These are phyloP conservation scores for Cranoglanis bouderius DNA, from an alignment of 2,113 vertebrate genomes.

Conservation along the genomic window DNA sequence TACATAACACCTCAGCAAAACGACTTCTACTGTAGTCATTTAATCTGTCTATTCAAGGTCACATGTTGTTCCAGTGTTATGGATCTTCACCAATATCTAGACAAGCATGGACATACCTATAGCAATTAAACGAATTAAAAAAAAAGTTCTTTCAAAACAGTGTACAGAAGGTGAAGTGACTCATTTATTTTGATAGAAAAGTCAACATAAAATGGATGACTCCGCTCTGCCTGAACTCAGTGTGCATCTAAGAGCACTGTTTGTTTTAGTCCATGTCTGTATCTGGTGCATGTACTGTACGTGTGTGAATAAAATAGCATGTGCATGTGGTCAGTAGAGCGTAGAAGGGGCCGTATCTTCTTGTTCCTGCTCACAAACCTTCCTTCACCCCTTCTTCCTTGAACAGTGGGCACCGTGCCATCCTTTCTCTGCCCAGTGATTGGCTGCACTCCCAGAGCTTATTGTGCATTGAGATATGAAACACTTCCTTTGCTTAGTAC, in stretches of 20 bases:
- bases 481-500: slow-evolving; percentile 20
- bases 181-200: background rate
- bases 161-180: background rate
- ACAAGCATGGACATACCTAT: background rate
- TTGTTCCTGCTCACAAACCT: slow-evolving; percentile 8
- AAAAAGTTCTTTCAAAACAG: background rate
- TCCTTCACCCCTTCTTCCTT: slow-evolving; percentile 29
- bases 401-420: background rate
- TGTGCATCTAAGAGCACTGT: background rate
- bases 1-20: background rate
- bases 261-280: background rate
- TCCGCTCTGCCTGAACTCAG: background rate
- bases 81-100: background rate
- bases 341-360: background rate
- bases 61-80: background rate
- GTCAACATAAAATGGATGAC: background rate
- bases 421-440: slow-evolving; percentile 37
- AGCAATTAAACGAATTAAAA: background rate
- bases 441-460: slow-evolving; percentile 40
- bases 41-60: background rate
- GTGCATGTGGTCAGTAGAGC: background rate
- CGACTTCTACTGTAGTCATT: background rate
- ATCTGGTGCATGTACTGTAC: background rate
- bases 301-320: background rate
- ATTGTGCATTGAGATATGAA: slow-evolving; percentile 38